Percentiles rank a stretch among this genome's conserved stretches.
Conservation (phyloP, 1,140 invertebrate genomes). For the Eurosta solidaginis region DNA sequence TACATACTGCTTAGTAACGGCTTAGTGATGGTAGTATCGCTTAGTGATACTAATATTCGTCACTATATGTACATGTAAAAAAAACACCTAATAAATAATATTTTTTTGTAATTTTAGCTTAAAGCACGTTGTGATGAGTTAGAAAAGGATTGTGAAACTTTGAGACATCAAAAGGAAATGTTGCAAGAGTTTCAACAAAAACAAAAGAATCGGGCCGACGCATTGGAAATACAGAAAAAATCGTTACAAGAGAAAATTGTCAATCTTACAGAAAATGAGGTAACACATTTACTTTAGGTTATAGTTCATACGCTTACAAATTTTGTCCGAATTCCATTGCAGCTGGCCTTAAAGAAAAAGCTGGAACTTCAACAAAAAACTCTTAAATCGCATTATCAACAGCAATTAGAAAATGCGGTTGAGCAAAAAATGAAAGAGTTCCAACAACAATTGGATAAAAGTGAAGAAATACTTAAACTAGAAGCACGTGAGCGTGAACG, state of each 20-base stretch:
- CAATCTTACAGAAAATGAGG: constrained; percentile 52
- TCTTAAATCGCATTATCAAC: constrained; percentile 75
- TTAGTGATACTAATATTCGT: no score
- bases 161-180: constrained; percentile 52
- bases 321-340: background rate
- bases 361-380: constrained; percentile 71
- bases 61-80: no score
- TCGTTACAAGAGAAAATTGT: constrained; percentile 48
- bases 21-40: no score
- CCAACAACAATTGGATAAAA: constrained; percentile 72
- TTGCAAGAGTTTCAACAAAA: constrained; percentile 55
- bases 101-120: constrained; percentile 34
- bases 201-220: constrained; percentile 48
- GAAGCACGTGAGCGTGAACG: constrained; percentile 71
- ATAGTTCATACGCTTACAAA: background rate
- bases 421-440: constrained; percentile 77
- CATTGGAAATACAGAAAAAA: constrained; percentile 48
- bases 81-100: background rate
- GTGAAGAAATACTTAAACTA: constrained; percentile 67
- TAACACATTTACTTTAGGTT: background rate
- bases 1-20: no score
- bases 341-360: constrained; percentile 60
- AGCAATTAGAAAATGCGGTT: constrained; percentile 77
- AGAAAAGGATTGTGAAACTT: constrained; percentile 45
- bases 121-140: constrained; percentile 46